Evolutionary conservation across 2,888 invertebrate species (phyloP).

Genomic region (Lomographa bimaculata): DNA sequence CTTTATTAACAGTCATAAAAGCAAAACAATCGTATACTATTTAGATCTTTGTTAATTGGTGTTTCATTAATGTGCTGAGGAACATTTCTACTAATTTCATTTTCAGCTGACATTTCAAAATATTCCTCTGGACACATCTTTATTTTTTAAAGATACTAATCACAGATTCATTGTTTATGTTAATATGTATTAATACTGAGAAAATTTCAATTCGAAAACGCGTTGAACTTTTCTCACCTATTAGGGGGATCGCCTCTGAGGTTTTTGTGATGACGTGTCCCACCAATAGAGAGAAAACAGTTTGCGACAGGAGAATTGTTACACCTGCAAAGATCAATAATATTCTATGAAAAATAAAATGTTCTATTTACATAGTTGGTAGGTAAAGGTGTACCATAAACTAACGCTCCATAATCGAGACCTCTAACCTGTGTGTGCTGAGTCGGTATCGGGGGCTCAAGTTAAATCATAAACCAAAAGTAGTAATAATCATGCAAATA

Average conservation of each 20-base stretch:
- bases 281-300: slow-evolving; percentile 99
- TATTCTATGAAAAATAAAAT: slow-evolving; percentile 70
- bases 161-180: slow-evolving; percentile 37
- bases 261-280: slow-evolving; percentile 99
- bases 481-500: slow-evolving; percentile 72
- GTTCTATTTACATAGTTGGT: slow-evolving; percentile 50
- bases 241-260: slow-evolving; percentile 99
- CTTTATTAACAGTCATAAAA: slow-evolving; percentile 55
- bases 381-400: slow-evolving; percentile 43
- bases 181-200: slow-evolving; percentile 41
- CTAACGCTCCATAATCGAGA: slow-evolving; percentile 42
- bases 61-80: slow-evolving; percentile 64
- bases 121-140: slow-evolving; percentile 65
- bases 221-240: slow-evolving; percentile 88
- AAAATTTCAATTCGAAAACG: slow-evolving; percentile 45
- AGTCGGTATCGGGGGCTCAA: slow-evolving; percentile 77
- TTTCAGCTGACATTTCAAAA: slow-evolving; percentile 40
- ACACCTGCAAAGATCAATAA: slow-evolving; percentile 95
- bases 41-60: slow-evolving; percentile 63
- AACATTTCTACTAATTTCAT: slow-evolving; percentile 59
- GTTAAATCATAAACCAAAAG: slow-evolving; percentile 75
- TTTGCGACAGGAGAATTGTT: slow-evolving; percentile 99
- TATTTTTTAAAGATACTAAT: slow-evolving; percentile 48
- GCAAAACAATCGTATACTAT: slow-evolving; percentile 64
- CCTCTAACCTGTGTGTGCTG: slow-evolving; percentile 73